A percentile compares a stretch with the other conserved stretches of the same genome.
Evolutionary conservation across 2,797 vertebrate genomes (phyloP).

Genomic region (Hippoglossus hippoglossus): DNA sequence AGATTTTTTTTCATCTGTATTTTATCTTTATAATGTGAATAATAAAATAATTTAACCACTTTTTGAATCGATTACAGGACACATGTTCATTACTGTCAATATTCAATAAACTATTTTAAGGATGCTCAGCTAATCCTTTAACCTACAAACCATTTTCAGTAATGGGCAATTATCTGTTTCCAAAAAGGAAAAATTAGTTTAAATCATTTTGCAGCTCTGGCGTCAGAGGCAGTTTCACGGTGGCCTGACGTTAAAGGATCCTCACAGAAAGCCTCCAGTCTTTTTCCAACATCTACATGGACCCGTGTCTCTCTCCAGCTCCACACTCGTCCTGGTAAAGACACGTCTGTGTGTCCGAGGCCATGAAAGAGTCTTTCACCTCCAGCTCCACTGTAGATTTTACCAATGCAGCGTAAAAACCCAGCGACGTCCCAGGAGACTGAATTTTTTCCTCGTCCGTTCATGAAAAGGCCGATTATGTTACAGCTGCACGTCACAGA

Average conservation of each 20-base stretch:
- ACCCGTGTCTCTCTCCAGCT: not conserved
- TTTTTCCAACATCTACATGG: conserved; percentile 38
- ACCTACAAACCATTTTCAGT: too few species aligned
- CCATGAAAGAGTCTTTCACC: conserved; percentile 60
- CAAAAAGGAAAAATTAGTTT: too few species aligned
- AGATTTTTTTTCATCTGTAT: conserved; percentile 3
- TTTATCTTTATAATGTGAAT: conserved; percentile 30
- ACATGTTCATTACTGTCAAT: too few species aligned
- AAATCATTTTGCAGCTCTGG: too few species aligned
- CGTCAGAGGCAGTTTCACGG: not conserved
- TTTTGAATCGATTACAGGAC: not conserved
- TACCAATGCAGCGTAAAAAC: conserved; percentile 30
- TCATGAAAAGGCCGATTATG: conserved; percentile 59
- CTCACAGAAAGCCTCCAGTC: too few species aligned
- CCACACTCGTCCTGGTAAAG: conserved; percentile 25
- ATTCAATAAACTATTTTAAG: too few species aligned
- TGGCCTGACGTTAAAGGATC: conserved; percentile 1
- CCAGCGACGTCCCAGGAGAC: conserved; percentile 26
- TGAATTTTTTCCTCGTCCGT: not conserved
- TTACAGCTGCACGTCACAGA: not conserved
- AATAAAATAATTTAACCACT: conserved; percentile 50
- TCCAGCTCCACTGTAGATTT: conserved; percentile 30
- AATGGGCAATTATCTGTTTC: too few species aligned
- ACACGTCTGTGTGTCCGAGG: conserved; percentile 4
- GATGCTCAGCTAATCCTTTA: too few species aligned